phyloP scores from a whole-genome alignment of 2,888 invertebrate species.

The Ennomos quercinarius region DNA sequence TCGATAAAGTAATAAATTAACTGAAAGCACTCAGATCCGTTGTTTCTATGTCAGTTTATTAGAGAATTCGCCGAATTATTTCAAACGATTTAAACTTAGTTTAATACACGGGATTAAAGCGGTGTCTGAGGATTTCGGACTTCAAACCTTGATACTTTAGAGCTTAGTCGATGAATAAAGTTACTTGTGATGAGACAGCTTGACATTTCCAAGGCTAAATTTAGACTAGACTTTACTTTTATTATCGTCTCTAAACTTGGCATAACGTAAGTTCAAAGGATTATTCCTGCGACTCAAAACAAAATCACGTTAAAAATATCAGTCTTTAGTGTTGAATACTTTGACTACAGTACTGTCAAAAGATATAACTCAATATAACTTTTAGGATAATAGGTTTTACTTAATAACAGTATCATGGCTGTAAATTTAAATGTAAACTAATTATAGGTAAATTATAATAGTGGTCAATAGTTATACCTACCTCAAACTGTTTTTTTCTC shows the following conservation, averaged over 20 bases:
- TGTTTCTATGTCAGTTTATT: conserved; percentile 27
- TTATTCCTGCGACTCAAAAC: no score
- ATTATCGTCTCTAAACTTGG: background rate
- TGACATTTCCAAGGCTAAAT: conserved; percentile 14
- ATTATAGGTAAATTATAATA: no score
- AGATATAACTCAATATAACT: no score
- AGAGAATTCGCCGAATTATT: conserved; percentile 24
- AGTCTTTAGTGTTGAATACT: no score
- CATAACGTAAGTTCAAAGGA: background rate
- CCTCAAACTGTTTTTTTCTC: no score
- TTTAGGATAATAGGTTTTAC: no score
- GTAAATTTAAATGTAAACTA: no score
- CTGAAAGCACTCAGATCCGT: conserved; percentile 15
- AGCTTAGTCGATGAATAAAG: conserved; percentile 24
- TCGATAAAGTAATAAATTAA: conserved; percentile 20
- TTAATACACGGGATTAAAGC: conserved; percentile 24
- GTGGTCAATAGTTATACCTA: no score
- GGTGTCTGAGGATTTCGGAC: conserved; percentile 24
- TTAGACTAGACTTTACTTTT: conserved; percentile 9
- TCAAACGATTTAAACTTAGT: conserved; percentile 28
- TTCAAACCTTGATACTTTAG: conserved; percentile 21
- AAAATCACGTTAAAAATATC: no score
- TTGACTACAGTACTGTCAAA: no score
- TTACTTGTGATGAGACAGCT: conserved; percentile 20
- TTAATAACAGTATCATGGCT: no score